Percentiles rank a stretch among this genome's conserved stretches.
These are phyloP conservation scores for Sycobia sp. DNA, from an alignment of 1,140 invertebrate genomes.

Conservation along the genomic window DNA sequence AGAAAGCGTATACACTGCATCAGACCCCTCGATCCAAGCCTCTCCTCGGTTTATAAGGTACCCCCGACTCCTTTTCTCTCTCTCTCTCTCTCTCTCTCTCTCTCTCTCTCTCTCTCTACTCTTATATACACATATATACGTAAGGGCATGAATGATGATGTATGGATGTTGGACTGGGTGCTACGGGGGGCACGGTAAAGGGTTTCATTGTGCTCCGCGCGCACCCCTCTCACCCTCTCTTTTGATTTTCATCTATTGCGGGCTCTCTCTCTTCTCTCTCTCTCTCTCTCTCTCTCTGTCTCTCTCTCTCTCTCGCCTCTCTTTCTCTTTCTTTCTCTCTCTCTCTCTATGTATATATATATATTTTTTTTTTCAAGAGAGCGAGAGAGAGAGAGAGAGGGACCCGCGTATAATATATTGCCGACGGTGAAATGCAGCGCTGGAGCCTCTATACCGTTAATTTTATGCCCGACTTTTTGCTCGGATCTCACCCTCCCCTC, in stretches of 20 bases:
- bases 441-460: constrained; percentile 51
- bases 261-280: constrained; percentile 27
- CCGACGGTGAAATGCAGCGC: constrained; percentile 40
- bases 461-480: constrained; percentile 52
- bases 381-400: constrained; percentile 37
- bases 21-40: background rate
- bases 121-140: too few relatives aligned
- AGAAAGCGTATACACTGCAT: background rate
- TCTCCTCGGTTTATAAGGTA: constrained; percentile 26
- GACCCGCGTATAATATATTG: constrained; percentile 48
- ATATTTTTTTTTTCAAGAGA: too few relatives aligned
- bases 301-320: constrained; percentile 21
- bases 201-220: constrained; percentile 50
- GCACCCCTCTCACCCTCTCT: constrained; percentile 21
- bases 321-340: constrained; percentile 21
- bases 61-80: constrained; percentile 34
- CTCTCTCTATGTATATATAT: too few relatives aligned
- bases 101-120: background rate
- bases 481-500: background rate
- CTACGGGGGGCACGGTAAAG: constrained; percentile 54
- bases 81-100: constrained; percentile 2
- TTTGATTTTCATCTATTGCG: background rate
- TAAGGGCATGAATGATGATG: constrained; percentile 56
- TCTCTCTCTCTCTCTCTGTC: constrained; percentile 16
- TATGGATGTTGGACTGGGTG: constrained; percentile 54